Conservation (phyloP, 2,797 vertebrate species). For the Chlorospingus semifuscus region DNA sequence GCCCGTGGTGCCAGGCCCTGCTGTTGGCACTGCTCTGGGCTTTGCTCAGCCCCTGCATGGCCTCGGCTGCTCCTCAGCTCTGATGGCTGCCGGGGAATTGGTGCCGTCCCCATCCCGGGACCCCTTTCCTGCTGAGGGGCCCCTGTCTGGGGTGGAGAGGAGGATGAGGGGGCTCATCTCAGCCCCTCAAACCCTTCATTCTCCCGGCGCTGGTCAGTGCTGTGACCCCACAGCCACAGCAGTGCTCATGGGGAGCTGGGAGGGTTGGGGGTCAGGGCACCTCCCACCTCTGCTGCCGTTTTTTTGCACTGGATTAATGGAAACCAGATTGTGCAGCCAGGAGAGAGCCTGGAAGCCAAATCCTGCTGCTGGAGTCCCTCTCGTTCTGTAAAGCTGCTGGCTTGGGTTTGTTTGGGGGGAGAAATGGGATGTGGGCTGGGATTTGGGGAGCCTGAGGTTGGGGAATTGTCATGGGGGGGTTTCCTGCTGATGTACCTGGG, state of each 20-base stretch:
- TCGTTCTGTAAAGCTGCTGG: not conserved
- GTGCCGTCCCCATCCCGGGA: not conserved
- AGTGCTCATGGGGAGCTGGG: accelerated
- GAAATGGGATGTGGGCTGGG: not conserved
- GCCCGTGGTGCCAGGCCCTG: not conserved
- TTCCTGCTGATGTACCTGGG: accelerated
- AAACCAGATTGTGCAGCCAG: not conserved
- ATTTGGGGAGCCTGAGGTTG: not conserved
- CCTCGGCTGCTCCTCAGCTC: accelerated
- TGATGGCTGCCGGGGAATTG: accelerated
- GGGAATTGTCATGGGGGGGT: not conserved
- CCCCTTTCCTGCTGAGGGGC: not conserved
- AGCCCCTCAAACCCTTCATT: not conserved
- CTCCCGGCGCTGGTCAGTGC: accelerated
- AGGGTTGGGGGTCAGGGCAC: not conserved
- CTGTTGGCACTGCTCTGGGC: not conserved
- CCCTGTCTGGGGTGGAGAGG: not conserved
- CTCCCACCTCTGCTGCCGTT: not conserved
- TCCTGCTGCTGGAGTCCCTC: not conserved
- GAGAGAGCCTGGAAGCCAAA: not conserved
- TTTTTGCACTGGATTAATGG: conserved; percentile 26
- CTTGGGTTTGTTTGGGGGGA: not conserved
- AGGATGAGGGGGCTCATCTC: not conserved
- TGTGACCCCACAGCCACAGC: not conserved
- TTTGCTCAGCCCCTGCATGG: not conserved